Base-by-base conservation (phyloP, 2,797 vertebrate species). In the Girardinus metallicus region DNA sequence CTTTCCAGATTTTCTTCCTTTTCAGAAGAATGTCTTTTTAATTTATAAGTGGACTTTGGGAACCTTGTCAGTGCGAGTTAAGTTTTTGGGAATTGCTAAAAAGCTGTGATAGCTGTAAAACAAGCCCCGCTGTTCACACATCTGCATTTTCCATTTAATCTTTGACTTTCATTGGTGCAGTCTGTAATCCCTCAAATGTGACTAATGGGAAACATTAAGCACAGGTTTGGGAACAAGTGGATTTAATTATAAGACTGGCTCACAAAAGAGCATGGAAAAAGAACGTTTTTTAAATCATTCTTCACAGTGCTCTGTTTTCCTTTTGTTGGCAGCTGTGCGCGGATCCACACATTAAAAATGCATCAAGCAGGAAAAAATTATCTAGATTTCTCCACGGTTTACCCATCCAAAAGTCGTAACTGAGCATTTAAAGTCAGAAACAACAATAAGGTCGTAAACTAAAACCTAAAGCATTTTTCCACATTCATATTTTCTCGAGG, bases 161-260 rank as follows among this genome's bases (percentile, higher is more conserved):
- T 96, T 94, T 91, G 93, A 95, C 93, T 96, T 96, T 96, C 94
- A 95, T 93, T 96, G 95, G 95, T 96, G 95, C 96, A 94, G 95
- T 96, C 96, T 95, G 95, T 96, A 96, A 95, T 97, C 96, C 96
- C 95, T 97, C 96, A 97, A 96, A 97, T 95, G 96, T 96, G 97
- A 97, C 96, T 97, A 97, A 98, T 96, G 96, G 96, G 95, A 97
- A 97, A 97, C 96, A 97, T 96, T 94, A 94, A 93, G 91, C 84
- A 86, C 89, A 95, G 89, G 87, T 96, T 95, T 84, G 66, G 88
- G 83, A 94, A 92, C 94, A 94, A 94, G 90, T 95, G 95, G 94
- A 94, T 95, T 94, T 94, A 96, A 96, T 96, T 96, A 94, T 95
- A 93, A 95, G 88, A 71, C 80, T 85, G 85, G 82, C 90, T 95